Base-by-base conservation (phyloP, 2,888 invertebrate species). In the Psylliodes chrysocephalus region DNA sequence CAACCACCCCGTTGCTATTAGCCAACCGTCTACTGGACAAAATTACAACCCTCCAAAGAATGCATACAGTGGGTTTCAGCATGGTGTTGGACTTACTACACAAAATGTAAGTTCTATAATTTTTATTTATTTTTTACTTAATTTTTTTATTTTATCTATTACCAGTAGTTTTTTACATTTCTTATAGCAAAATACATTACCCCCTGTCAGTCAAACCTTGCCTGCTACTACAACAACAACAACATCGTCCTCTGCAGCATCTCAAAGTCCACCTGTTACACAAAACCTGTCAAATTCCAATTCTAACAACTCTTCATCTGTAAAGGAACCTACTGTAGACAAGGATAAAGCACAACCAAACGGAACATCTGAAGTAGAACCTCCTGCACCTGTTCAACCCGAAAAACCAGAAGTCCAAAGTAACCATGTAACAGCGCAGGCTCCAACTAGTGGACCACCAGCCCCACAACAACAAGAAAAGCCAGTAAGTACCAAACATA, bases 271-370 rank as follows among this genome's bases (percentile, higher is more conserved):
- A 12, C 10, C 62, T 5, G 19, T 33, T 0, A 25, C 51, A 30
- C 56, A 51, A 18, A 52, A 33, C 30, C 7, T 25, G 2, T 51
- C 53, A 22, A 47, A 49, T 49, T 30, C 38, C n/a, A 63, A 56
- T 52, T 51, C 55, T 6, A 33, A 22, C 22, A 14, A 47, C n/a
- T 12, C 55, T 33, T 10, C 61, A 15, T 25, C 46, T 5, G 17
- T 35, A 12, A 55, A 33, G 17, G 64, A 64, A 19, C 15, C 52
- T 10, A 25, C 30, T 15, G 28, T 61, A 18, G 46, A 62, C n/a
- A 62, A 53, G 19, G 79, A 79, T 4, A 79, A 78, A 62, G 74
- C 76, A 3, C 81, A 81, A 52, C 78, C 79, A 12, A 81, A 81
- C 63, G 81, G 81, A 28, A 81, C 79, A 2, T 66, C 75, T 1